These are phyloP conservation scores for Alligator mississippiensis DNA, from an alignment of 2,113 vertebrate species.

Conservation along the genomic window DNA sequence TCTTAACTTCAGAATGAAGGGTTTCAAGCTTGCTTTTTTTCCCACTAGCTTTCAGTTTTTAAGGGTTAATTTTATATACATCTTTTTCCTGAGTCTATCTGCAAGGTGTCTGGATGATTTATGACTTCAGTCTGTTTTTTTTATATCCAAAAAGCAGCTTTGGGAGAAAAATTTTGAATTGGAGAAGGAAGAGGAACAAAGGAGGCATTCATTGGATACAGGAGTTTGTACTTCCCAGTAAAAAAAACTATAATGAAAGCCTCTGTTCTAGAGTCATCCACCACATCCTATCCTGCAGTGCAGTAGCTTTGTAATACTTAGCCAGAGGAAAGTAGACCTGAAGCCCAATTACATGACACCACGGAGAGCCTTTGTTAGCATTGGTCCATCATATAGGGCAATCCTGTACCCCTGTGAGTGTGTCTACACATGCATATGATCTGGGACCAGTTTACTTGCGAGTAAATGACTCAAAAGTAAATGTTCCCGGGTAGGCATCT, in stretches of 20 bases:
- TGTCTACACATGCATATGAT: no score
- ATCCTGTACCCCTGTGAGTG: not conserved
- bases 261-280: not conserved
- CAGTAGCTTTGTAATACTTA: not conserved
- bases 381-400: not conserved
- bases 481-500: no score
- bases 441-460: no score
- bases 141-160: not conserved
- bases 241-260: not conserved
- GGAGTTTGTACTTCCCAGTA: not conserved
- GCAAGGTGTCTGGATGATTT: not conserved
- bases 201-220: not conserved
- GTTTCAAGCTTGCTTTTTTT: not conserved
- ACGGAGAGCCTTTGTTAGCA: not conserved
- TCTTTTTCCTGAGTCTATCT: not conserved
- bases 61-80: not conserved
- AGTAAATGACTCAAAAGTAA: no score
- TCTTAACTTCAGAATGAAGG: accelerated
- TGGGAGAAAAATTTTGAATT: accelerated
- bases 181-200: not conserved
- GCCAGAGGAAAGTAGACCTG: not conserved
- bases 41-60: no score
- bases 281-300: not conserved
- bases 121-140: not conserved
- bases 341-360: not conserved